Evolutionary conservation across 2,113 vertebrate genomes (phyloP), one percentile per base, ranked within the genome.

Genomic region (Toxotes chatareus): DNA sequence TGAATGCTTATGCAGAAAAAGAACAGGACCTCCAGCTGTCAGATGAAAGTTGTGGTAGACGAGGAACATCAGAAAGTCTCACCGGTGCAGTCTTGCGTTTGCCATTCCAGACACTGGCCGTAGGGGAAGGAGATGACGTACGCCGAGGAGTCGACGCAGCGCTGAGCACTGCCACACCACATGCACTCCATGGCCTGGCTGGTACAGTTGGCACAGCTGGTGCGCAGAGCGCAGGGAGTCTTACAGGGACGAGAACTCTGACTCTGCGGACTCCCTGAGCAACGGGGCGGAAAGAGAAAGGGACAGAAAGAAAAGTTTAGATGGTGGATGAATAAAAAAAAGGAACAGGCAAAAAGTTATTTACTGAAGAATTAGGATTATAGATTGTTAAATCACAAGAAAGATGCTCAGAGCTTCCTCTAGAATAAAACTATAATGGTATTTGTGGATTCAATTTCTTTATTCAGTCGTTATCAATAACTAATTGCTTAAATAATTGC

Each of bases 101-200:
- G 97, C 98, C 98, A 99, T 93, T 99, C 98, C 75, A 99, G 96
- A 73, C 98, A 99, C 86, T 99, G 98, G 7, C 98, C 98, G 0
- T 99, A 99, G 0, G 98, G 98, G 75, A 99, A 99, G 66, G 97
- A 99, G 92, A 99, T 96, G 55, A 98, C 97, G 27, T 99, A 99
- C 1, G 98, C 97, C 0, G 98, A 98, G 32, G 98, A 97, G 93
- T 99, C 98, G 3, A 99, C 97, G 0, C 98, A 99, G 0, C 98
- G 95, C 40, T 93, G 95, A 0, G 96, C 96, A 19, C 96, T 98
- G 87, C 97, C 94, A 34, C 98, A 99, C 98, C 98, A 99, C 98
- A 99, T 99, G 38, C 98, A 99, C 86, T 99, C 97, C 95, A 97
- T 97, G 56, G 96, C 96, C 11, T 96, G 97, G 88, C 96, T 97